A percentile compares a stretch with the other conserved stretches of the same genome.
Evolutionary conservation across 2,113 vertebrate species (phyloP).

Genomic region (Neogobius melanostomus): DNA sequence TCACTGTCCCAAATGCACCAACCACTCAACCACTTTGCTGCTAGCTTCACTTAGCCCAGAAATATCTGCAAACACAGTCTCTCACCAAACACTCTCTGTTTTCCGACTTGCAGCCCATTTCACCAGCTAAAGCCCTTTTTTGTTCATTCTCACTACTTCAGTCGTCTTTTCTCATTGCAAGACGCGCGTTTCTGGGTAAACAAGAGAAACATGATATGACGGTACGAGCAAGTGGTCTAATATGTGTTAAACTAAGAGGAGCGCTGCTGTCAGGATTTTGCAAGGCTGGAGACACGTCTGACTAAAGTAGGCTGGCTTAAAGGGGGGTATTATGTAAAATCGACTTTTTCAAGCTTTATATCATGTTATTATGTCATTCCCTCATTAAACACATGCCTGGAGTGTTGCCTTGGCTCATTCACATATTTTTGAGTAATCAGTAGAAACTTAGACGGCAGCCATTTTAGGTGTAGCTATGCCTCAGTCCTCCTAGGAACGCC

Average conservation of each 20-base stretch:
- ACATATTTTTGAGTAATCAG: too few species aligned
- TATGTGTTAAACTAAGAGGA: background rate
- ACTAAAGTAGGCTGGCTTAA: too few species aligned
- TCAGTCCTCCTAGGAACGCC: too few species aligned
- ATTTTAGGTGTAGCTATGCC: too few species aligned
- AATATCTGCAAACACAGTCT: constrained; percentile 20
- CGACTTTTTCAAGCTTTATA: too few species aligned
- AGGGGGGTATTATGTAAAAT: too few species aligned
- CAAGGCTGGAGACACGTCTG: too few species aligned
- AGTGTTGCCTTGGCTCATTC: too few species aligned
- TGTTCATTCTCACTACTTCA: constrained; percentile 25
- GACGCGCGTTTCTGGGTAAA: constrained; percentile 30
- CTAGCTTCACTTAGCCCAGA: constrained; percentile 14
- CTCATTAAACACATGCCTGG: too few species aligned
- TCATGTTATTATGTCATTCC: too few species aligned
- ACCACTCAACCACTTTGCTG: constrained; percentile 22
- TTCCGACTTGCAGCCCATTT: constrained; percentile 6
- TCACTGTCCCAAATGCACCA: constrained; percentile 30
- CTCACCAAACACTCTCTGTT: constrained; percentile 16
- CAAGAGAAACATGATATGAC: background rate
- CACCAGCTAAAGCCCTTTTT: constrained; percentile 13
- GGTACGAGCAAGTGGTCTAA: constrained; percentile 1
- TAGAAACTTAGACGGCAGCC: too few species aligned
- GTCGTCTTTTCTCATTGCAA: constrained; percentile 18
- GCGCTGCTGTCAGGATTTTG: background rate